Percentiles rank a stretch among this genome's conserved stretches.
Evolutionary conservation across 2,797 vertebrate species (phyloP).

Genomic region (Epinephelus awoara): DNA sequence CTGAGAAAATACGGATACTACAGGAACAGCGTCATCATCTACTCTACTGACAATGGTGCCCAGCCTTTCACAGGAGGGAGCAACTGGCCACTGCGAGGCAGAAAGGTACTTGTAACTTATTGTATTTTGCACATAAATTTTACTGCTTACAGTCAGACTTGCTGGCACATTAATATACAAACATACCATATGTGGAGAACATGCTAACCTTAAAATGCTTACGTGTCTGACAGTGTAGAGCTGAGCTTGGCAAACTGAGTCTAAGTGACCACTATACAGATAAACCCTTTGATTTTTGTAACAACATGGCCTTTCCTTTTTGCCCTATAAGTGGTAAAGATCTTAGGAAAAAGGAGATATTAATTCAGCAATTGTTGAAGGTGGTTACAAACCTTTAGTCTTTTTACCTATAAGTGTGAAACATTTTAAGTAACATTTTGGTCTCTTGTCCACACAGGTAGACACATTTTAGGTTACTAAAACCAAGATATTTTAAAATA

Average conservation of each 20-base stretch:
- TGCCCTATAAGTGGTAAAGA: not conserved
- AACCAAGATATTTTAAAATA: no score
- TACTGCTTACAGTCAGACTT: not conserved
- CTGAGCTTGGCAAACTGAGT: no score
- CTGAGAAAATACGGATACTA: conserved; percentile 95
- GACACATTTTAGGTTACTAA: no score
- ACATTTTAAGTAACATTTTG: not conserved
- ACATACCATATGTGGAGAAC: not conserved
- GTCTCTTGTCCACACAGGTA: no score
- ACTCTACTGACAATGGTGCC: conserved; percentile 95
- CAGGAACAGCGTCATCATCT: conserved; percentile 93
- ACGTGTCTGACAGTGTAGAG: no score
- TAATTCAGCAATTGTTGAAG: no score
- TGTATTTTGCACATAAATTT: not conserved
- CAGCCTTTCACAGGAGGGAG: conserved; percentile 97
- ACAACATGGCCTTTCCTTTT: not conserved
- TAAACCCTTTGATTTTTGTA: not conserved
- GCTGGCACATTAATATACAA: not conserved
- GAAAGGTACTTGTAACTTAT: conserved; percentile 81
- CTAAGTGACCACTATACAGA: not conserved
- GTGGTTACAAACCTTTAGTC: no score
- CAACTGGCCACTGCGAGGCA: conserved; percentile 96
- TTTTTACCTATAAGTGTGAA: not conserved
- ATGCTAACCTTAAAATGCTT: not conserved
- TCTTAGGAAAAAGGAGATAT: not conserved